phyloP scores from a whole-genome alignment of 2,113 vertebrate genomes.

The Austrofundulus limnaeus region DNA sequence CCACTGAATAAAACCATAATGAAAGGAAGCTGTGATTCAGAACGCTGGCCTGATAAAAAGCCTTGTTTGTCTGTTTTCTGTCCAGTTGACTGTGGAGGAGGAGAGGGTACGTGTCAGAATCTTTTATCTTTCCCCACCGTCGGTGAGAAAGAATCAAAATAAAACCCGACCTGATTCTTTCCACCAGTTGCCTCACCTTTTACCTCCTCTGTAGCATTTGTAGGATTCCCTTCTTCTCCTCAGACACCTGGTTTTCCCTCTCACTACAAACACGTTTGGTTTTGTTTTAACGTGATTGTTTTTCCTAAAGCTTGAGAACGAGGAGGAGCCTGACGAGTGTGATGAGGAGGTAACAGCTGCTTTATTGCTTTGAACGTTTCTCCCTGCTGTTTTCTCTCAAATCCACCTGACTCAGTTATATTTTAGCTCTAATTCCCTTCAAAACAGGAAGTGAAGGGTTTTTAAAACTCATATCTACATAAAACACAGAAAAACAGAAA shows the following conservation, averaged over 20 bases:
- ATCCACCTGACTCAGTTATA: too few species aligned
- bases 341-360: constrained; percentile 70
- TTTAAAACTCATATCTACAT: too few species aligned
- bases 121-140: neutral
- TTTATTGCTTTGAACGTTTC: too few species aligned
- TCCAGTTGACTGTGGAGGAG: constrained; percentile 77
- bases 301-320: constrained; percentile 69
- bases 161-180: neutral
- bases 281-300: constrained; percentile 14
- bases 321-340: constrained; percentile 74
- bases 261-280: neutral
- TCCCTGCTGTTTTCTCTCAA: too few species aligned
- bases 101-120: constrained; percentile 73
- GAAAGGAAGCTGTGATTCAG: too few species aligned
- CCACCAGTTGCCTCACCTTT: too few species aligned
- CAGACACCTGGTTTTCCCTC: constrained; percentile 1
- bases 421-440: too few species aligned
- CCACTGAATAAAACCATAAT: too few species aligned
- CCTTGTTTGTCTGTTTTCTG: constrained; percentile 37
- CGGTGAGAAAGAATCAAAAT: too few species aligned
- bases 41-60: neutral
- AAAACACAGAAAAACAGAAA: too few species aligned
- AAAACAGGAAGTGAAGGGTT: too few species aligned
- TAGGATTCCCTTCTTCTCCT: neutral
- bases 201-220: neutral